Percentiles rank a stretch among this genome's conserved stretches.
phyloP scores from a whole-genome alignment of 2,888 invertebrate species.

The Volucella inflata region DNA sequence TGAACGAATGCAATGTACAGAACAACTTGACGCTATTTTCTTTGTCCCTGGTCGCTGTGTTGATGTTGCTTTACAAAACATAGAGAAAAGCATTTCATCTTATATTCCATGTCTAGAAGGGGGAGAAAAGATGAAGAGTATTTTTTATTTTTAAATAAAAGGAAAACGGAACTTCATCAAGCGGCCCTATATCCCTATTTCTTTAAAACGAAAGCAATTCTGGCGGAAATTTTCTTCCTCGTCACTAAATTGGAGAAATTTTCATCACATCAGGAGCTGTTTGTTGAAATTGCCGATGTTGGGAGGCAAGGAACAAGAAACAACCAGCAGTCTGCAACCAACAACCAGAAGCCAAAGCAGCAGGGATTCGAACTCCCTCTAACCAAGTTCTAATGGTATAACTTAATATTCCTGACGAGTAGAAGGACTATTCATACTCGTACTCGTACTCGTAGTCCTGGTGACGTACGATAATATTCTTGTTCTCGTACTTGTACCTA shows the following conservation, averaged over 20 bases:
- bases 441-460: conserved; percentile 6
- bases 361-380: too few relatives aligned
- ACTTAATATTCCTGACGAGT: conserved; percentile 55
- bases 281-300: conserved; percentile 16
- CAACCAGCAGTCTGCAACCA: too few relatives aligned
- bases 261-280: neutral
- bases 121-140: conserved; percentile 4
- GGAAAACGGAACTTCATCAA: neutral
- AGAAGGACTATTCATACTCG: conserved; percentile 4
- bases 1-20: neutral
- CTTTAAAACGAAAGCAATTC: neutral
- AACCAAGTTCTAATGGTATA: conserved; percentile 20
- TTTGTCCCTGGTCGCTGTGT: neutral
- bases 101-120: neutral
- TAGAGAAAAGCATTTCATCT: neutral
- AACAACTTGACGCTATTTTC: neutral
- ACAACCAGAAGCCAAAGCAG: neutral
- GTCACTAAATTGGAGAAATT: neutral
- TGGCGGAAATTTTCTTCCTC: neutral
- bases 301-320: conserved; percentile 13
- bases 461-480: neutral
- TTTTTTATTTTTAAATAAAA: neutral
- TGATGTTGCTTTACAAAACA: neutral
- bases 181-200: too few relatives aligned
- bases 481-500: neutral